phyloP scores from a whole-genome alignment of 2,797 vertebrate genomes.

The Cephalopachus bancanus region DNA sequence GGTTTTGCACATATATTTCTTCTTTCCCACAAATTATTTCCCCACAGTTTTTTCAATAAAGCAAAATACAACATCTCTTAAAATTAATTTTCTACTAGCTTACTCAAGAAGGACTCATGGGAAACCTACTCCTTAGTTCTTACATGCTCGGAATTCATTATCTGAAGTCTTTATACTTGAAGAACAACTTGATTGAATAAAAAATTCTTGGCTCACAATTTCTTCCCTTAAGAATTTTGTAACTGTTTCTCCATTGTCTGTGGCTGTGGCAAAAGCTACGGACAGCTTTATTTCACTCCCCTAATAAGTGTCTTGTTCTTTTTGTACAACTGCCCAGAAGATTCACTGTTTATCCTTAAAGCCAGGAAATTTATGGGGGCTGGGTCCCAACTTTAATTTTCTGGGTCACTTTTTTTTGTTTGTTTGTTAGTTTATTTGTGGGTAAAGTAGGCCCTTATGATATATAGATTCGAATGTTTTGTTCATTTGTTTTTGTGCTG shows the following conservation, averaged over 20 bases:
- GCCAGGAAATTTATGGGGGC: not conserved
- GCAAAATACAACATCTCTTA: not conserved
- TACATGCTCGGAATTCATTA: constrained; percentile 55
- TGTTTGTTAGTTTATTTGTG: not conserved
- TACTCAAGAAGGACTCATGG: not conserved
- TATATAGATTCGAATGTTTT: not conserved
- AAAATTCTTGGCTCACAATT: not conserved
- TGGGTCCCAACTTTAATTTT: constrained; percentile 14
- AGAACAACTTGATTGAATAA: constrained; percentile 50
- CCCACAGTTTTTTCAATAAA: not conserved
- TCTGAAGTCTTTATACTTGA: constrained; percentile 29
- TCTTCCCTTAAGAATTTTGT: constrained; percentile 40
- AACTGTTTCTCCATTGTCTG: constrained; percentile 18
- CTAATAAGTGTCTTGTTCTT: not conserved
- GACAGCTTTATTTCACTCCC: not conserved
- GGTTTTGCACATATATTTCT: not conserved
- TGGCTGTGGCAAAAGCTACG: constrained; percentile 26
- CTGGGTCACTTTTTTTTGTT: not conserved
- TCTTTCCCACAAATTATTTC: constrained; percentile 3
- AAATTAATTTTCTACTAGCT: constrained; percentile 55
- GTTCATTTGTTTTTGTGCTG: not conserved
- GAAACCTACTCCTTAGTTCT: constrained; percentile 22
- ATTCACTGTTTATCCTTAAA: constrained; percentile 51
- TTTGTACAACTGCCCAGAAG: not conserved
- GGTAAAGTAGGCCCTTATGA: not conserved